A percentile compares a stretch with the other conserved stretches of the same genome.
These are phyloP conservation scores for Petrolisthes manimaculis DNA, from an alignment of 2,888 invertebrate genomes.

Conservation along the genomic window DNA sequence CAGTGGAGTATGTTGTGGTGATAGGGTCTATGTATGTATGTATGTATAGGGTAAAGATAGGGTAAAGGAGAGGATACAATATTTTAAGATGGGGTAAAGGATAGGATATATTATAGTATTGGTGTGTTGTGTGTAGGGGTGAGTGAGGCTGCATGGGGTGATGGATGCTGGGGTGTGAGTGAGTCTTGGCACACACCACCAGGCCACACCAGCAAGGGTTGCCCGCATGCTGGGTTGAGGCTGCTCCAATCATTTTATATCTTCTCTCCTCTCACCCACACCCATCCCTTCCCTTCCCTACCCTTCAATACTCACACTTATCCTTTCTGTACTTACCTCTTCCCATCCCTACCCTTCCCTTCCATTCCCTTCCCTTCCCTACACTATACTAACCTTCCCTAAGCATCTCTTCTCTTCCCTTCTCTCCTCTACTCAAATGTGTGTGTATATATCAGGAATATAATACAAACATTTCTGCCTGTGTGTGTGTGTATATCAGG, in stretches of 20 bases:
- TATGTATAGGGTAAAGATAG: no score
- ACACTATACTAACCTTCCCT: conserved; percentile 6
- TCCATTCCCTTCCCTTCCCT: conserved; percentile 3
- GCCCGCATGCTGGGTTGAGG: no score
- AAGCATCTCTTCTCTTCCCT: background rate
- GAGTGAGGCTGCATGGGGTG: conserved; percentile 6
- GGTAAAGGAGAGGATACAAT: no score
- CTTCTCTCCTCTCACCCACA: background rate
- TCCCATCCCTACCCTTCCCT: background rate
- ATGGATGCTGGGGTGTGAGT: conserved; percentile 18
- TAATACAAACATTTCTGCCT: no score
- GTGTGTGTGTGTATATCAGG: no score
- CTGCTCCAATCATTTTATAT: no score
- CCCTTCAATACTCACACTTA: background rate
- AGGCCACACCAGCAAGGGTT: no score
- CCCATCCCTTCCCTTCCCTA: background rate
- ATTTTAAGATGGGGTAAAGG: no score
- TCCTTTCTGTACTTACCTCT: background rate
- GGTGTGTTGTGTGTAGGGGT: background rate
- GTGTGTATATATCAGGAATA: no score
- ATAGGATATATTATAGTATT: no score
- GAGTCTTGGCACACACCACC: background rate
- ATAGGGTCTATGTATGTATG: no score
- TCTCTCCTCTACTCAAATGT: conserved; percentile 16
- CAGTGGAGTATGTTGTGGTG: no score